Evolutionary conservation across 2,113 vertebrate species (phyloP).

Genomic region (Fregetta grallaria): DNA sequence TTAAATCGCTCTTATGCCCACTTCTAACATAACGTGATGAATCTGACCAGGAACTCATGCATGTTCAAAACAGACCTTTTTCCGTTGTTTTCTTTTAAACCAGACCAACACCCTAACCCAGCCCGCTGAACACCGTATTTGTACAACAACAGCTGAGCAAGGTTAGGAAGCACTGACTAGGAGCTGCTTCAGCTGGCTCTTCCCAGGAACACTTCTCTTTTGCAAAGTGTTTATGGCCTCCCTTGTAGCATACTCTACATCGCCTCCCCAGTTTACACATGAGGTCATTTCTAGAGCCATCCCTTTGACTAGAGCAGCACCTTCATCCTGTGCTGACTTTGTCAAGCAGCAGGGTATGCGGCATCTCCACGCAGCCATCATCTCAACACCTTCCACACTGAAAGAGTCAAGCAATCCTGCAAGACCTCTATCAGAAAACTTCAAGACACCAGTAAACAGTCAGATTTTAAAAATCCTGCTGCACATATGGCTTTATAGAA

Average conservation of each 20-base stretch:
- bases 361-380: not conserved
- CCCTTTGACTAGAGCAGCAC: not conserved
- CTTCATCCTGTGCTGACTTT: not conserved
- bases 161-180: not conserved
- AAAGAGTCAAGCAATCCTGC: not conserved
- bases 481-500: not conserved
- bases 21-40: not conserved
- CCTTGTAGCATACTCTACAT: not conserved
- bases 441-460: accelerated
- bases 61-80: not conserved
- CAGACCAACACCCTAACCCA: not conserved
- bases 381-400: not conserved
- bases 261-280: not conserved
- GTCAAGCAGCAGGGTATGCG: not conserved
- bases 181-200: not conserved
- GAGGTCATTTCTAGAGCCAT: not conserved
- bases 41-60: not conserved
- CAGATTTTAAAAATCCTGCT: not conserved
- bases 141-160: not conserved
- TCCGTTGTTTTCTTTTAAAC: not conserved
- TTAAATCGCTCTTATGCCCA: not conserved
- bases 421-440: not conserved
- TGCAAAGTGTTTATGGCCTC: not conserved
- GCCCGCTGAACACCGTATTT: not conserved
- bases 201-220: not conserved